Conservation (phyloP, 2,888 invertebrate species). For the Leptodirus hochenwartii region DNA sequence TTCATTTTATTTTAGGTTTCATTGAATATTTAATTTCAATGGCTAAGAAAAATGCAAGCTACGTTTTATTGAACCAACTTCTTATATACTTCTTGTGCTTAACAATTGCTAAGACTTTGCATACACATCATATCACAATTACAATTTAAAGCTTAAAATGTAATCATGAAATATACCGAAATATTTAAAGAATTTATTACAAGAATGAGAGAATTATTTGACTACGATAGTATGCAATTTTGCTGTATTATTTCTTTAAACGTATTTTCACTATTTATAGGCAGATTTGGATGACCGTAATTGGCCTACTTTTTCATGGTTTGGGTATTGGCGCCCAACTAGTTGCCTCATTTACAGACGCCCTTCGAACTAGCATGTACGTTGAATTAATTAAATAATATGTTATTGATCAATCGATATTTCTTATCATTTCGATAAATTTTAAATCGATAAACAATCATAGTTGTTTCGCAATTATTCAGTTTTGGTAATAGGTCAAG, state of each 20-base stretch:
- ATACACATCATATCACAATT: neutral
- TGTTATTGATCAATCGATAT: neutral
- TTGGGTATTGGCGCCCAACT: conserved; percentile 69
- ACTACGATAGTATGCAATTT: too few species aligned
- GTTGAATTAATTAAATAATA: conserved; percentile 20
- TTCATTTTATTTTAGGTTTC: too few species aligned
- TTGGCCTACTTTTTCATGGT: conserved; percentile 60
- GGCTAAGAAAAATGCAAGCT: conserved; percentile 10
- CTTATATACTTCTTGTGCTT: neutral
- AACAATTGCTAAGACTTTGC: neutral
- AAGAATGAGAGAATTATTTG: too few species aligned
- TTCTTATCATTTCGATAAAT: neutral
- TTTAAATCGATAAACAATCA: neutral
- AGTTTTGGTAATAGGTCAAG: neutral
- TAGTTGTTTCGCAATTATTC: conserved; percentile 1
- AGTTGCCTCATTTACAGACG: conserved; percentile 74
- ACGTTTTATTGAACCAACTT: conserved; percentile 1
- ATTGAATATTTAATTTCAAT: too few species aligned
- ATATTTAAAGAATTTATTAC: neutral
- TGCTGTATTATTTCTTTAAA: conserved; percentile 2
- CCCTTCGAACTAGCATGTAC: conserved; percentile 64
- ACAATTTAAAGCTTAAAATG: neutral
- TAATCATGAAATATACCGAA: neutral
- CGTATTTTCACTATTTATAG: conserved; percentile 26
- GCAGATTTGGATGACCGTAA: conserved; percentile 44